These are phyloP conservation scores for Paraplagusia blochii DNA, from an alignment of 2,113 vertebrate genomes.

Conservation along the genomic window DNA sequence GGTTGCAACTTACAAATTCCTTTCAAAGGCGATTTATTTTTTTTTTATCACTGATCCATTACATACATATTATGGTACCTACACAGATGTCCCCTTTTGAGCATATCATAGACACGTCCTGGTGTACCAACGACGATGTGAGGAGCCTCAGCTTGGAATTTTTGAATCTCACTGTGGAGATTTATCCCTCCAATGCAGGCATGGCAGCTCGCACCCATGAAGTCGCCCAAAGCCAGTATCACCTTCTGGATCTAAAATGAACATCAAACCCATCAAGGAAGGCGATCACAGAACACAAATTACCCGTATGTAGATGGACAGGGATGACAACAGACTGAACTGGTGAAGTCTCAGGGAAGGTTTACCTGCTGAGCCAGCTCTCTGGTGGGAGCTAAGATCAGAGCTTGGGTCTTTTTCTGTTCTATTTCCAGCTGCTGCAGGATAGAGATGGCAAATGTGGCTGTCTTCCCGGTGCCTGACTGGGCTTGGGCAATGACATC, in stretches of 20 bases:
- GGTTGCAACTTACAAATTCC: neutral
- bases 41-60: too few relatives aligned
- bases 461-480: slow-evolving; percentile 99
- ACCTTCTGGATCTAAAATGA: slow-evolving; percentile 68
- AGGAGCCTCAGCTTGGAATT: slow-evolving; percentile 58
- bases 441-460: slow-evolving; percentile 99
- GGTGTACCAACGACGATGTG: slow-evolving; percentile 73
- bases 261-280: slow-evolving; percentile 20
- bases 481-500: slow-evolving; percentile 99
- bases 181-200: slow-evolving; percentile 69
- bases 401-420: slow-evolving; percentile 96
- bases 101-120: slow-evolving; percentile 68
- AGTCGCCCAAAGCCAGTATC: slow-evolving; percentile 69
- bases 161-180: slow-evolving; percentile 64
- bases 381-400: slow-evolving; percentile 98
- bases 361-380: slow-evolving; percentile 99
- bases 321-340: slow-evolving; percentile 64
- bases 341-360: slow-evolving; percentile 73
- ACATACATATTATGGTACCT: slow-evolving; percentile 16
- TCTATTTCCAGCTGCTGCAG: slow-evolving; percentile 99
- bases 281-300: neutral
- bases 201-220: slow-evolving; percentile 68
- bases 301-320: slow-evolving; percentile 41
- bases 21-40: too few relatives aligned
- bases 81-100: slow-evolving; percentile 65